A percentile compares a stretch with the other conserved stretches of the same genome.
These are phyloP conservation scores for Trinectes maculatus DNA, from an alignment of 2,113 vertebrate genomes.

Conservation along the genomic window DNA sequence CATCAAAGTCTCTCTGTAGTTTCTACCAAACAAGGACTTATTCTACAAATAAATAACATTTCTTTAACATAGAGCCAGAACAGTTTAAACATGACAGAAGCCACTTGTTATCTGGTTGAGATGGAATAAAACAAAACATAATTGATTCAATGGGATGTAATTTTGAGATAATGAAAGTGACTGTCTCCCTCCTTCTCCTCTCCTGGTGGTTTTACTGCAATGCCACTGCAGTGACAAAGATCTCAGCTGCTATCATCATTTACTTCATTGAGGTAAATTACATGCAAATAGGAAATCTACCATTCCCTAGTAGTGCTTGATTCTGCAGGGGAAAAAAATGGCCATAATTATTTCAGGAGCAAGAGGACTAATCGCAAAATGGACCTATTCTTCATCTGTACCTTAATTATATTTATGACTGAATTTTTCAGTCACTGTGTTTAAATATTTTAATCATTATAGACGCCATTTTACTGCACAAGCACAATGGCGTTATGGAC, in stretches of 20 bases:
- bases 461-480: no score
- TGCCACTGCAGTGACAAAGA: conserved; percentile 32
- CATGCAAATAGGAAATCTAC: conserved; percentile 52
- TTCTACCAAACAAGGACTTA: neutral
- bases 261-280: conserved; percentile 69
- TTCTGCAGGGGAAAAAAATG: conserved; percentile 38
- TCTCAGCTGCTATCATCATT: conserved; percentile 57
- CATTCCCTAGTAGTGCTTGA: conserved; percentile 30
- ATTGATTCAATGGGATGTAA: conserved; percentile 22
- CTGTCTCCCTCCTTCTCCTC: conserved; percentile 20
- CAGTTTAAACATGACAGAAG: neutral
- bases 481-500: no score
- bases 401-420: neutral
- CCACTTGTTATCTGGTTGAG: neutral
- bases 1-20: neutral
- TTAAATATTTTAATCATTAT: no score
- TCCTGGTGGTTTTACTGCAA: conserved; percentile 7
- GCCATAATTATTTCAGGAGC: conserved; percentile 16
- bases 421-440: neutral
- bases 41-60: no score
- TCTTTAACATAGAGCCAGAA: no score
- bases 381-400: neutral
- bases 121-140: conserved; percentile 24
- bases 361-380: neutral
- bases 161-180: conserved; percentile 44